phyloP scores from a whole-genome alignment of 1,140 invertebrate species.

The Drosophila varians region DNA sequence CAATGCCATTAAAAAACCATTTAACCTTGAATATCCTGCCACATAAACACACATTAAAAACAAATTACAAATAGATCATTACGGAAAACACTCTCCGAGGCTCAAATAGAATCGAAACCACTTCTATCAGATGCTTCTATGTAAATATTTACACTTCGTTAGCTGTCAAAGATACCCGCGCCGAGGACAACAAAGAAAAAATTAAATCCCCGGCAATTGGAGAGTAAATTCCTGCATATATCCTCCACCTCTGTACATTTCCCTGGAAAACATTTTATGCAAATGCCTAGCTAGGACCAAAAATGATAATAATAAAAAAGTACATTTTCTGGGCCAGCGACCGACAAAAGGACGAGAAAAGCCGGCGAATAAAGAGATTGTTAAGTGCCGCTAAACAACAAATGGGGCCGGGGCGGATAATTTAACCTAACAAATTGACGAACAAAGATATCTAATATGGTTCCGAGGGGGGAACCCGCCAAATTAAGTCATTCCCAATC shows the following conservation, averaged over 20 bases:
- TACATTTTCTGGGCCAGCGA: slow-evolving; percentile 66
- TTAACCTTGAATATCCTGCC: slow-evolving; percentile 9
- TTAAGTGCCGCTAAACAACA: slow-evolving; percentile 22
- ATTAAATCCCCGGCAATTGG: slow-evolving; percentile 13
- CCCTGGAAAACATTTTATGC: slow-evolving; percentile 68
- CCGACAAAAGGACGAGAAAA: slow-evolving; percentile 36
- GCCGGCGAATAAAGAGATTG: slow-evolving; percentile 9
- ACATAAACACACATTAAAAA: slow-evolving; percentile 44
- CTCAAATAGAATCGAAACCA: slow-evolving; percentile 33
- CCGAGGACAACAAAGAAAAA: slow-evolving; percentile 21
- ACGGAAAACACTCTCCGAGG: slow-evolving; percentile 20
- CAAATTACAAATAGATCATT: slow-evolving; percentile 53
- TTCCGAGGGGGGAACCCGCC: not conserved
- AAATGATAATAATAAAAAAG: slow-evolving; percentile 28
- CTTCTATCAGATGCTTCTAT: slow-evolving; percentile 52
- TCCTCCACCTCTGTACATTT: slow-evolving; percentile 16
- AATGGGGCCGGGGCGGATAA: slow-evolving; percentile 11
- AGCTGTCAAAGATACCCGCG: slow-evolving; percentile 66
- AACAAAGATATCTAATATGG: slow-evolving; percentile 19
- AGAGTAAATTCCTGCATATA: slow-evolving; percentile 8
- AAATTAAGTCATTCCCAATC: slow-evolving; percentile 52
- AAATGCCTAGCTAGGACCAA: slow-evolving; percentile 49
- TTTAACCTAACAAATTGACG: slow-evolving; percentile 30
- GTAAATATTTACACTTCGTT: slow-evolving; percentile 79
- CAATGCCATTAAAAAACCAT: slow-evolving; percentile 3